These are phyloP conservation scores for Callopanchax toddi DNA, from an alignment of 2,113 vertebrate species.

Conservation along the genomic window DNA sequence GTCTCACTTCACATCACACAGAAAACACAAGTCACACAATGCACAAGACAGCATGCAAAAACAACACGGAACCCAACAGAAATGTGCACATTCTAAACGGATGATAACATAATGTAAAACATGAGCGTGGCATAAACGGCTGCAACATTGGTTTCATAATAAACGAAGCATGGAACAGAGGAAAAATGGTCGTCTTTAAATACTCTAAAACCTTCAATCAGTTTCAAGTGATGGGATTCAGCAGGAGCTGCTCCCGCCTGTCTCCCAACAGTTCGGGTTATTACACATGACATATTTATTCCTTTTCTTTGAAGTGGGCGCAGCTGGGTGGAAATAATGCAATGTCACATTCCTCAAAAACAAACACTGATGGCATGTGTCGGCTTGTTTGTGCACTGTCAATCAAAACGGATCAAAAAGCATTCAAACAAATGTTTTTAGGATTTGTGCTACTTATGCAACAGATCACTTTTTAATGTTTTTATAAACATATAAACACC, in stretches of 20 bases:
- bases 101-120: background rate
- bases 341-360: background rate
- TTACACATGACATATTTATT: background rate
- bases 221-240: background rate
- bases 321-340: slow-evolving; percentile 2
- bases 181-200: background rate
- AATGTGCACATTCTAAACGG: slow-evolving; percentile 10
- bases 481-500: background rate
- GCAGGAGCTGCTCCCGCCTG: background rate
- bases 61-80: slow-evolving; percentile 5
- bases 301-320: background rate
- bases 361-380: background rate
- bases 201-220: background rate
- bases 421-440: background rate
- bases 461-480: background rate
- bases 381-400: background rate
- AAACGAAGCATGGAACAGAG: background rate
- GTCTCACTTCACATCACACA: slow-evolving; percentile 85
- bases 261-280: background rate
- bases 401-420: background rate
- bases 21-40: slow-evolving; percentile 53
- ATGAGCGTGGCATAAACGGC: background rate
- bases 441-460: background rate
- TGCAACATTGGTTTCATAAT: background rate
- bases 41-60: slow-evolving; percentile 33